Percentiles rank a stretch among this genome's conserved stretches.
These are phyloP conservation scores for Bubo bubo DNA, from an alignment of 2,113 vertebrate genomes.

Conservation along the genomic window DNA sequence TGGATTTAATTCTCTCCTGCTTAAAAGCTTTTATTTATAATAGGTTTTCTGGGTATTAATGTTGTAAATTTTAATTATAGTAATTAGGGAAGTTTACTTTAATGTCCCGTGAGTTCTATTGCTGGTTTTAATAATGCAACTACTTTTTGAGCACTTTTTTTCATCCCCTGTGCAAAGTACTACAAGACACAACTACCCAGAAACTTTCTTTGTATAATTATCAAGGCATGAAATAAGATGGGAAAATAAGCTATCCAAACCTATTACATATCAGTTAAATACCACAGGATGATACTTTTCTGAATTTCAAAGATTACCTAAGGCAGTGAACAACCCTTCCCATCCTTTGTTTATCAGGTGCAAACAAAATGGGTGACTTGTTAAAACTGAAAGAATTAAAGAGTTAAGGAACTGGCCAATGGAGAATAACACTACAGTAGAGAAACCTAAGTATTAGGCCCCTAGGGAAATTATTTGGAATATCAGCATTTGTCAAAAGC, in stretches of 20 bases:
- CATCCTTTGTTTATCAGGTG: neutral
- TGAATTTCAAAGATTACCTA: neutral
- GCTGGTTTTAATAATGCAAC: neutral
- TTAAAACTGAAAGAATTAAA: neutral
- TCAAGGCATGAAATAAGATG: neutral
- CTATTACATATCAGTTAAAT: neutral
- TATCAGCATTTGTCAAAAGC: neutral
- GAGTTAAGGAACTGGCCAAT: neutral
- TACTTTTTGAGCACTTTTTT: neutral
- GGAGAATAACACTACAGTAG: neutral
- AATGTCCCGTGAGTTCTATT: neutral
- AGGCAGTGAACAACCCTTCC: neutral
- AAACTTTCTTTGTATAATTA: neutral
- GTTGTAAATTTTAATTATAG: slow-evolving; percentile 29
- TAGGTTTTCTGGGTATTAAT: slow-evolving; percentile 8
- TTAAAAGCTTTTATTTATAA: slow-evolving; percentile 57
- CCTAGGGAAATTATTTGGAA: neutral
- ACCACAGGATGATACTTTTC: neutral
- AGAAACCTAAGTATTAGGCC: neutral
- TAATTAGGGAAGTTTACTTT: neutral
- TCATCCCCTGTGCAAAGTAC: neutral
- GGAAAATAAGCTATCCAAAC: neutral
- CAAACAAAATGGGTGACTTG: neutral
- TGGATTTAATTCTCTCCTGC: slow-evolving; percentile 17
- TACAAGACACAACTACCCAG: neutral